phyloP scores from a whole-genome alignment of 2,888 invertebrate species.

The Ophion slaviceki region DNA sequence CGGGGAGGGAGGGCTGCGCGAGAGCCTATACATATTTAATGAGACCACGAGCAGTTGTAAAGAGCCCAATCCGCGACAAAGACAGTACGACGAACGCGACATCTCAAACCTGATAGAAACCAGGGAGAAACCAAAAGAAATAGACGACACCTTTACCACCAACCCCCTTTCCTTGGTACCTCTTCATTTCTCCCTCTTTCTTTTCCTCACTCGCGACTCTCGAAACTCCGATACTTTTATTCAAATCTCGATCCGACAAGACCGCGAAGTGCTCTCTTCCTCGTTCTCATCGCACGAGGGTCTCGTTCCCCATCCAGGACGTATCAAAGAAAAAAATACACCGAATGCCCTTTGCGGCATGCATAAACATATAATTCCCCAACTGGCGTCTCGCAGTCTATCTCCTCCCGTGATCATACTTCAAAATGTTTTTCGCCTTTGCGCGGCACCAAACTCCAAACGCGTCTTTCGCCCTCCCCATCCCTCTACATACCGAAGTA shows the following conservation, averaged over 20 bases:
- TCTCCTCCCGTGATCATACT: slow-evolving; percentile 65
- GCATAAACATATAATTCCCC: slow-evolving; percentile 76
- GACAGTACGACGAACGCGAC: slow-evolving; percentile 29
- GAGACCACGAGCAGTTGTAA: slow-evolving; percentile 80
- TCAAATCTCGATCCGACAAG: slow-evolving; percentile 80
- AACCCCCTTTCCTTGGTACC: not conserved
- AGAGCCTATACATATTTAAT: slow-evolving; percentile 83
- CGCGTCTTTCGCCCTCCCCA: not conserved
- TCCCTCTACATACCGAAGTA: not conserved
- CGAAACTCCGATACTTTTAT: slow-evolving; percentile 79
- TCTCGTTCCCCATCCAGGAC: slow-evolving; percentile 52
- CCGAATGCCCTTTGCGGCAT: slow-evolving; percentile 80
- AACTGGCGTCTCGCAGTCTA: slow-evolving; percentile 30
- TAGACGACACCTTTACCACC: slow-evolving; percentile 37
- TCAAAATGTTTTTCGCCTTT: slow-evolving; percentile 51
- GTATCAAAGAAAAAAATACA: slow-evolving; percentile 82
- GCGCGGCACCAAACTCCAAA: not conserved
- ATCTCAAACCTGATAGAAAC: slow-evolving; percentile 37
- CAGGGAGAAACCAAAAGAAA: slow-evolving; percentile 39
- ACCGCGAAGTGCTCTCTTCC: slow-evolving; percentile 67
- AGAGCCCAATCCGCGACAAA: slow-evolving; percentile 70
- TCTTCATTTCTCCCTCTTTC: slow-evolving; percentile 21
- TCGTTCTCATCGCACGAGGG: slow-evolving; percentile 51
- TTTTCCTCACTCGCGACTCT: slow-evolving; percentile 28
- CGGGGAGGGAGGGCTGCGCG: slow-evolving; percentile 70